A percentile compares a stretch with the other conserved stretches of the same genome.
Evolutionary conservation across 1,140 invertebrate species (phyloP).

Genomic region (Tetramorium alpestre): DNA sequence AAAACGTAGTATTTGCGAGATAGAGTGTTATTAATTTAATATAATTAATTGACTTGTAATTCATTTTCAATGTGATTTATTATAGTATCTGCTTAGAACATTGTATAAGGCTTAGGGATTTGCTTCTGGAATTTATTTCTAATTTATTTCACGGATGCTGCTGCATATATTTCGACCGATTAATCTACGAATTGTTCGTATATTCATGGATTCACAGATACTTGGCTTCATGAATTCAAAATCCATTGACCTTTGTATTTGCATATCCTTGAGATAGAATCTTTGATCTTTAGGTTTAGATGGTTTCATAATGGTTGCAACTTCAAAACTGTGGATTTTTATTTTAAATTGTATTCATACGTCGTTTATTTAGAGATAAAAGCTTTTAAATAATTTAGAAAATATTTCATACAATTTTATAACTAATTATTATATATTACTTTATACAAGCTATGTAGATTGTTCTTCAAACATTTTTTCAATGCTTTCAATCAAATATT

Average conservation of each 20-base stretch:
- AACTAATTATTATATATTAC: too few relatives aligned
- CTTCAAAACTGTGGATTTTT: neutral
- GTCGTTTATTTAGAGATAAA: neutral
- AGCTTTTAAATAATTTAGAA: neutral
- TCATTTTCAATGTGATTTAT: neutral
- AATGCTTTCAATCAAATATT: too few relatives aligned
- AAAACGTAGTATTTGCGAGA: neutral
- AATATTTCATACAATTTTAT: too few relatives aligned
- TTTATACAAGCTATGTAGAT: too few relatives aligned
- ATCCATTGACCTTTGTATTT: slow-evolving; percentile 30
- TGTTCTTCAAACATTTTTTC: too few relatives aligned
- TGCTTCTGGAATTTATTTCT: neutral
- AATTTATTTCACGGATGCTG: neutral
- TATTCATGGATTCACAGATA: slow-evolving; percentile 21
- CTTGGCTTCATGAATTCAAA: slow-evolving; percentile 24
- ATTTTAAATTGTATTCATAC: too few relatives aligned
- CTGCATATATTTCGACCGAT: neutral
- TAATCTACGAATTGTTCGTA: neutral
- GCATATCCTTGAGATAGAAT: slow-evolving; percentile 23
- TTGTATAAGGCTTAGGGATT: too few relatives aligned
- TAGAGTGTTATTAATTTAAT: neutral
- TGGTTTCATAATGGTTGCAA: neutral
- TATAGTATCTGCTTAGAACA: neutral
- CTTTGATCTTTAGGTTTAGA: neutral
- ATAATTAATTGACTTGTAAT: neutral